Percentiles rank a stretch among this genome's conserved stretches.
Conservation (phyloP, 1,140 invertebrate species). For the Ectropis grisescens region DNA sequence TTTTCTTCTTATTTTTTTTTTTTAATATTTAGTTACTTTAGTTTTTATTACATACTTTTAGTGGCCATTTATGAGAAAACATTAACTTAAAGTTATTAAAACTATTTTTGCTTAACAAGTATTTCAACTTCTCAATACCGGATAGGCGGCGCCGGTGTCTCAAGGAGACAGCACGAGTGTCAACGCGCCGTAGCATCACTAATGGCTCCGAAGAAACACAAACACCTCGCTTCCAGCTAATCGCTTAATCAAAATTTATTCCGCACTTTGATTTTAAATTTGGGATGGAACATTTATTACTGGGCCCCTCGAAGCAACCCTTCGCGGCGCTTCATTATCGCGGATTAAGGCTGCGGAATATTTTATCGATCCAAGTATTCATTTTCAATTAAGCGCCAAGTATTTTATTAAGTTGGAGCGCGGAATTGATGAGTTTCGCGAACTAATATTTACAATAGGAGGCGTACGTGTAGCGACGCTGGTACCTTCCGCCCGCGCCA, state of each 20-base stretch:
- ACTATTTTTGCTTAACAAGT: too few relatives aligned
- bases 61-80: too few relatives aligned
- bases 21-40: too few relatives aligned
- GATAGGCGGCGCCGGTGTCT: background rate
- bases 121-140: too few relatives aligned
- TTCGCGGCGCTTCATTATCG: constrained; percentile 64
- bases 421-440: constrained; percentile 67
- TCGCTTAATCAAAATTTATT: constrained; percentile 71
- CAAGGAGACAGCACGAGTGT: background rate
- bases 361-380: constrained; percentile 68
- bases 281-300: constrained; percentile 67
- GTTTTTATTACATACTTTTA: too few relatives aligned
- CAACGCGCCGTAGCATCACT: constrained; percentile 15
- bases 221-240: constrained; percentile 55
- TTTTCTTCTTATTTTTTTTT: too few relatives aligned
- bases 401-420: constrained; percentile 69
- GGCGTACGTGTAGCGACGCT: constrained; percentile 29
- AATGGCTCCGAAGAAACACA: constrained; percentile 41
- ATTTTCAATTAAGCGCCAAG: constrained; percentile 70
- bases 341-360: constrained; percentile 67
- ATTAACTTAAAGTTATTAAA: too few relatives aligned
- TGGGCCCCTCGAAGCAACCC: constrained; percentile 51
- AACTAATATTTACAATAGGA: constrained; percentile 68
- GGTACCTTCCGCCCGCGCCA: constrained; percentile 17
- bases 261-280: constrained; percentile 69